Base-by-base conservation (phyloP, 1,140 invertebrate genomes). In the Diabrotica undecimpunctata region DNA sequence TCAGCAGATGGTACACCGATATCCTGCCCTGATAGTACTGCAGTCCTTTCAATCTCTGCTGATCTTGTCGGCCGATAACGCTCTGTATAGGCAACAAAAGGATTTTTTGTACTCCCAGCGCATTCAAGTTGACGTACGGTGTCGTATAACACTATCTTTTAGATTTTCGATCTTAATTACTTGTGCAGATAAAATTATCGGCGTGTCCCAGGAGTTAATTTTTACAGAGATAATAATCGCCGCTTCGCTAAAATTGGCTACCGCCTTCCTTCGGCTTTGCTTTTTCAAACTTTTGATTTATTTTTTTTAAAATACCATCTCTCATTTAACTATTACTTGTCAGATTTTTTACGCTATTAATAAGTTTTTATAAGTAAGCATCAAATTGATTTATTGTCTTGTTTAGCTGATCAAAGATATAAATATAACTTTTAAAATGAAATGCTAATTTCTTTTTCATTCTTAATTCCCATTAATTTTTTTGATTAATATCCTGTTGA, bases 1-100 rank as follows among this genome's bases (percentile, higher is more conserved):
- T 72, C 67, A 68, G 70, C 73, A 75, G 73, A 75, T 75, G 73
- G 68, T 68, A 64, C 12, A 12, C 53, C 36, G 72, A 73, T 73
- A 71, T 65, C 70, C 55, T 61, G 66, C 54, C 55, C 54, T 14
- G 68, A 70, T 71, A 61, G 59, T 11, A 51, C 37, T 37, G 58
- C 62, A 71, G 41, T 58, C 58, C 60, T 68, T 72, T 71, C 54
- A 64, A 63, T 61, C 11, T 54, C 36, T 54, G 38, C 46, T 54
- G 71, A 72, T 72, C 55, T 61, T 14, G 61, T 61, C n/a, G 7
- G 13, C 14, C 60, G 71, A 73, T 73, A 71, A 71, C 52, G 66
- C 56, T 63, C 66, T 72, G 65, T 66, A 62, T 58, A 59, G 41
- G 37, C 50, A 58, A 69, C 64, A 68, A 68, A 61, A 37, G 52